Conservation (phyloP, 2,797 vertebrate genomes). For the Alosa sapidissima region DNA sequence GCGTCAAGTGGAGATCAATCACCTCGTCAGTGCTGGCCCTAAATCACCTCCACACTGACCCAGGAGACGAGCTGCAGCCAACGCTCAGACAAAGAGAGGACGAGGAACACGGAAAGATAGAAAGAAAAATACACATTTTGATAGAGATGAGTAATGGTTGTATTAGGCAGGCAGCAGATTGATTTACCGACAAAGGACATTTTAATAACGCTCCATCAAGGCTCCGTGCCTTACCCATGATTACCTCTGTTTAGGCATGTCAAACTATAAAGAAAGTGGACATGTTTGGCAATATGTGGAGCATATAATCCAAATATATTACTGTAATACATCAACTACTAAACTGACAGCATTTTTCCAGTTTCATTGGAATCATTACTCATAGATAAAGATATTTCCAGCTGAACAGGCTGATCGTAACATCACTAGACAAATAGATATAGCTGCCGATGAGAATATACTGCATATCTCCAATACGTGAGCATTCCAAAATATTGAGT, state of each 20-base stretch:
- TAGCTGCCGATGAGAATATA: too few relatives aligned
- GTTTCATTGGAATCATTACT: neutral
- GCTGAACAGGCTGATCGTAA: neutral
- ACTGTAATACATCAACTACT: neutral
- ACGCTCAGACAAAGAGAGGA: neutral
- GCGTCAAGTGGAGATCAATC: neutral
- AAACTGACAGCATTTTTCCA: neutral
- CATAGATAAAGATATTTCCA: neutral
- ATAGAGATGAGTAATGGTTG: neutral
- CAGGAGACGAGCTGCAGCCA: neutral
- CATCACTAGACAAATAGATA: neutral
- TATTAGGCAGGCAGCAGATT: neutral
- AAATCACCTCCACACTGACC: neutral
- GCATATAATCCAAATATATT: neutral
- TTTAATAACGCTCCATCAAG: neutral
- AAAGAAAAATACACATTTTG: neutral
- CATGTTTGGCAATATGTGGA: neutral
- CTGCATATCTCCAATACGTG: too few relatives aligned
- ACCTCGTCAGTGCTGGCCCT: neutral
- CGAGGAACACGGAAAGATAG: neutral
- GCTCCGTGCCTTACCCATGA: neutral
- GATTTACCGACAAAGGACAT: neutral
- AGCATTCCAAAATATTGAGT: too few relatives aligned
- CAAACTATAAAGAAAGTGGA: neutral
- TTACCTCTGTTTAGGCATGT: neutral